Base-by-base conservation (phyloP, 2,113 vertebrate genomes). In the Meleagris gallopavo region DNA sequence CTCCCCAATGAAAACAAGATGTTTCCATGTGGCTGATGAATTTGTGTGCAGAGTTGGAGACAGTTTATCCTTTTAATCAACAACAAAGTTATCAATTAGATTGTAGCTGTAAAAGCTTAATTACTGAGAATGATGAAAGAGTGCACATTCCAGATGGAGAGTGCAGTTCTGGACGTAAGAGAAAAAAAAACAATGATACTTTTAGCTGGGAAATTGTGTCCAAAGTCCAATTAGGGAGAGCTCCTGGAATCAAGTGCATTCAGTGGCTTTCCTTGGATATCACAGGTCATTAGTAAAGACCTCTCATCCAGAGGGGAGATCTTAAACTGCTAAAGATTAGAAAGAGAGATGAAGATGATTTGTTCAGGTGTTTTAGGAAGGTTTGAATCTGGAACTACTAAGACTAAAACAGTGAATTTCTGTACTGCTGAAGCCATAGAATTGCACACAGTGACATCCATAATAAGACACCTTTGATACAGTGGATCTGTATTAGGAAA, bases 21-120 rank as follows among this genome's bases (percentile, higher is more conserved):
- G n/a, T n/a, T n/a, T n/a, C 10, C 48, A 54, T 19, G 21, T n/a
- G 81, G 11, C 10, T 3, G 6, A n/a, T 16, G 58, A 82, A 82
- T 57, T 11, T 71, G 65, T 67, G 54, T 86, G 41, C 58, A 75
- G 54, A 88, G 71, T 29, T 79, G 86, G 41, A 90, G 77, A 50
- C 7, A 65, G 43, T 14, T 48, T 72, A 38, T 70, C 78, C 77
- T 89, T 83, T 90, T 89, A 69, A 84, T 96, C 77, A 94, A 86
- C 89, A 89, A 64, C 91, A 76, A 94, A 78, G 82, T 83, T 92
- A 93, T 88, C 95, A 96, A 65, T 96, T 96, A 93, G 41, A 30
- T 92, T 80, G 57, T 94, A 94, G 77, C 74, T 89, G 75, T 91
- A 82, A 89, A 95, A 95, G 66, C 75, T 89, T 94, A 91, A 95